phyloP scores from a whole-genome alignment of 2,113 vertebrate species.

The Nannospalax galili region DNA sequence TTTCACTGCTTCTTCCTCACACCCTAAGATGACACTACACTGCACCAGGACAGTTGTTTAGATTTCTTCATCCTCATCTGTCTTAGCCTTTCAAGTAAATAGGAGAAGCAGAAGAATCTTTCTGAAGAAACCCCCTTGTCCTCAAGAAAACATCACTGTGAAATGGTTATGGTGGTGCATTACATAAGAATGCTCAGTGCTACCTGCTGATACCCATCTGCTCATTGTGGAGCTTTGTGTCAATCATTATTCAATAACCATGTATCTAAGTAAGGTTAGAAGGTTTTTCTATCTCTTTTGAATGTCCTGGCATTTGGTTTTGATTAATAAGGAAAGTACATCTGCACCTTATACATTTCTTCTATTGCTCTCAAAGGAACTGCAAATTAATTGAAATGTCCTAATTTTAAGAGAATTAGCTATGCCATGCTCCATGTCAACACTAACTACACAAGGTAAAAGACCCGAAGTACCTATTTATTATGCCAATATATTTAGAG shows the following conservation, averaged over 20 bases:
- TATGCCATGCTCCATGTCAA: conserved; percentile 18
- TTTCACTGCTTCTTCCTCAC: background rate
- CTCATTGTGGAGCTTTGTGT: background rate
- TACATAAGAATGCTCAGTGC: conserved; percentile 25
- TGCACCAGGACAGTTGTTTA: background rate
- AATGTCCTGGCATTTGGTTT: conserved; percentile 25
- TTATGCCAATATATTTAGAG: conserved; percentile 30
- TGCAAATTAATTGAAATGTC: conserved; percentile 48
- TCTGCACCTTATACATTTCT: conserved; percentile 1
- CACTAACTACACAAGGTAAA: background rate
- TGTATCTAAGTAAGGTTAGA: background rate
- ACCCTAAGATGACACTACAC: conserved; percentile 16
- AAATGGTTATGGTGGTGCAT: background rate
- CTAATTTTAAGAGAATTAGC: conserved; percentile 43
- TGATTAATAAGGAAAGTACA: conserved; percentile 51
- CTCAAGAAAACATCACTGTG: background rate
- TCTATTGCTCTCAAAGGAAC: conserved; percentile 23
- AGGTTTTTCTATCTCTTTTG: background rate
- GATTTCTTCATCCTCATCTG: background rate
- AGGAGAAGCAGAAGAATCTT: conserved; percentile 1
- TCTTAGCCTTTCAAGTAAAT: conserved; percentile 17
- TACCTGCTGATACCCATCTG: background rate
- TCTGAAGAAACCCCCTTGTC: background rate
- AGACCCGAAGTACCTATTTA: conserved; percentile 27
- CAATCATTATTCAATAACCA: background rate